Conservation (phyloP, 2,888 invertebrate genomes). For the Barypeithes pellucidus region DNA sequence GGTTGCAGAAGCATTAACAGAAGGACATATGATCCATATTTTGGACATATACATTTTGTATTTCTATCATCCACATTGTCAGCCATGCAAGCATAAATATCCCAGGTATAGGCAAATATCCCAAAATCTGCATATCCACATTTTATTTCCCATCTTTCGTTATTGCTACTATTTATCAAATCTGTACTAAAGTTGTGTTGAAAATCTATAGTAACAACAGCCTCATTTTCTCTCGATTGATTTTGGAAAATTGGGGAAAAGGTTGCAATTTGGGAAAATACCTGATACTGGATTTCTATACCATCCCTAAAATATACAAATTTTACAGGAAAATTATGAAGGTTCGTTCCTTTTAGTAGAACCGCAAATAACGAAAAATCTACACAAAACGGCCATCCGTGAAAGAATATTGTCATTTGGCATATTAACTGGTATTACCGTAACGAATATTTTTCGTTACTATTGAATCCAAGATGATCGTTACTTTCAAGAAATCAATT, state of each 20-base stretch:
- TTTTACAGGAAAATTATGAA: not conserved
- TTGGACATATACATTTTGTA: constrained; percentile 77
- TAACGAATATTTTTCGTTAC: no score
- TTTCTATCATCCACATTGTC: constrained; percentile 70
- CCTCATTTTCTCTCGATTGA: constrained; percentile 49
- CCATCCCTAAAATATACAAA: constrained; percentile 73
- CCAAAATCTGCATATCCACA: constrained; percentile 71
- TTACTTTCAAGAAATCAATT: no score
- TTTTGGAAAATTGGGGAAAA: constrained; percentile 63
- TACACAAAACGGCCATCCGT: no score
- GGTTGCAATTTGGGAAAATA: constrained; percentile 75
- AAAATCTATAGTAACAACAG: constrained; percentile 71
- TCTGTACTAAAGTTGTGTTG: constrained; percentile 69
- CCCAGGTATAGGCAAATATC: constrained; percentile 75
- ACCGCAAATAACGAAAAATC: no score
- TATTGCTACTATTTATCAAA: constrained; percentile 61
- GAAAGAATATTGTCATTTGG: no score
- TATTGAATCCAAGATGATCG: no score
- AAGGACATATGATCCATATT: constrained; percentile 77
- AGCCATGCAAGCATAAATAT: constrained; percentile 75
- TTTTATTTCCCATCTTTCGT: constrained; percentile 71
- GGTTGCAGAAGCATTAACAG: constrained; percentile 73
- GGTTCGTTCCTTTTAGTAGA: no score
- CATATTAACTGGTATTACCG: no score
- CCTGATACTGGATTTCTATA: constrained; percentile 78